These are phyloP conservation scores for Gymnoscopelus braueri DNA, from an alignment of 2,797 vertebrate species.

Conservation along the genomic window DNA sequence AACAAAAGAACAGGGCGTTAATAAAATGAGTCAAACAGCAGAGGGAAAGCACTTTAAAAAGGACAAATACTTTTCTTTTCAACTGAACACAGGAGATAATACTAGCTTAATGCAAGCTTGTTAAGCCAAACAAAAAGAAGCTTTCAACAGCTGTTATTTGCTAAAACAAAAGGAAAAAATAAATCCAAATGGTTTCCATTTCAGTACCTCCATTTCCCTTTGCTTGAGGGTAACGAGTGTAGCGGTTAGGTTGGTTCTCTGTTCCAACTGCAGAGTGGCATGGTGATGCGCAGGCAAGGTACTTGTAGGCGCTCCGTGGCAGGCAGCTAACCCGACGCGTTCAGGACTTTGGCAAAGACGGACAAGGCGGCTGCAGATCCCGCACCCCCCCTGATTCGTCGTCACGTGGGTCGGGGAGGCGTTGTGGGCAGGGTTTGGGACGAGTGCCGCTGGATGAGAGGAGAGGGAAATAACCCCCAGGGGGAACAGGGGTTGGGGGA, in stretches of 20 bases:
- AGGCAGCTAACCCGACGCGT: slow-evolving; percentile 21
- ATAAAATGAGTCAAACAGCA: slow-evolving; percentile 57
- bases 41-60: slow-evolving; percentile 48
- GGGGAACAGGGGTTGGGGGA: background rate
- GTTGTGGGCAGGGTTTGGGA: background rate
- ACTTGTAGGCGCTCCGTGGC: slow-evolving; percentile 25
- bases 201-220: slow-evolving; percentile 33
- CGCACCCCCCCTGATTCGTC: slow-evolving; percentile 84
- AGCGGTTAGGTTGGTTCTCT: slow-evolving; percentile 21
- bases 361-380: slow-evolving; percentile 75
- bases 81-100: slow-evolving; percentile 42
- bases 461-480: slow-evolving; percentile 8
- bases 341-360: slow-evolving; percentile 91
- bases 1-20: slow-evolving; percentile 44
- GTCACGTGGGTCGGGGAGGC: slow-evolving; percentile 65
- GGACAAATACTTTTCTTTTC: slow-evolving; percentile 19
- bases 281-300: slow-evolving; percentile 35
- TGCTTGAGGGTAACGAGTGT: slow-evolving; percentile 33
- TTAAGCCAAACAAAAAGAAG: slow-evolving; percentile 45
- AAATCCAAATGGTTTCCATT: slow-evolving; percentile 44
- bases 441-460: slow-evolving; percentile 30
- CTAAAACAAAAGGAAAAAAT: slow-evolving; percentile 49
- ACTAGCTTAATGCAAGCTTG: slow-evolving; percentile 44
- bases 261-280: slow-evolving; percentile 32
- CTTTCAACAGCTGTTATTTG: slow-evolving; percentile 65